These are phyloP conservation scores for Spialia ferax DNA, from an alignment of 2,888 invertebrate species.

Conservation along the genomic window DNA sequence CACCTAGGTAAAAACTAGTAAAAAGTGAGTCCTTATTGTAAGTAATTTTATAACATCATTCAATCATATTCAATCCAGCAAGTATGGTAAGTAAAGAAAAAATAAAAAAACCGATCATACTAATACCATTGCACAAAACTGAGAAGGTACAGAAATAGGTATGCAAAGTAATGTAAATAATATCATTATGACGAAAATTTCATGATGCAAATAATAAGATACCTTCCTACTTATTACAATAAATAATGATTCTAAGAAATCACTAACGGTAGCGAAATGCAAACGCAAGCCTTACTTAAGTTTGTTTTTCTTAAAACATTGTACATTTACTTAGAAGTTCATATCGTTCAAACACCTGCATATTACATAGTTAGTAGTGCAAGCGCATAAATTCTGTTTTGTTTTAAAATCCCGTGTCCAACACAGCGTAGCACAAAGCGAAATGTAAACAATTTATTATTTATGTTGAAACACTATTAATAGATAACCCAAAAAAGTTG, in stretches of 20 bases:
- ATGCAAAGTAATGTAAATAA: too few species aligned
- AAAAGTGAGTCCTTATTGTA: too few species aligned
- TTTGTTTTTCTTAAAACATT: conserved; percentile 15
- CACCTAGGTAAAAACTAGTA: too few species aligned
- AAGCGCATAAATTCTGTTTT: conserved; percentile 47
- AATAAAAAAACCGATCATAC: too few species aligned
- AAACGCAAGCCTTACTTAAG: not conserved
- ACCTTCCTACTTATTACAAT: not conserved
- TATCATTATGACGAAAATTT: not conserved
- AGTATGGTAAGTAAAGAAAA: too few species aligned
- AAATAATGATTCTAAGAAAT: not conserved
- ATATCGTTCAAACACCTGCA: conserved; percentile 23
- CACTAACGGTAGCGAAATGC: not conserved
- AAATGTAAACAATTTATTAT: conserved; percentile 57
- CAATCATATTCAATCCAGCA: too few species aligned
- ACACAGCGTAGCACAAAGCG: conserved; percentile 44
- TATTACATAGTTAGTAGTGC: conserved; percentile 26
- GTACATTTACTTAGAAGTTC: conserved; percentile 15
- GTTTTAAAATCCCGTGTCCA: conserved; percentile 52
- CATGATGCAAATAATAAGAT: not conserved
- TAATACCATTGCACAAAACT: too few species aligned
- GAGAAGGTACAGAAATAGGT: too few species aligned
- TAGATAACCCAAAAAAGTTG: conserved; percentile 50
- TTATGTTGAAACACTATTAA: conserved; percentile 54
- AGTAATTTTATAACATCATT: too few species aligned